A percentile compares a stretch with the other conserved stretches of the same genome.
phyloP scores from a whole-genome alignment of 2,797 vertebrate species.

The Propithecus perrieri region DNA sequence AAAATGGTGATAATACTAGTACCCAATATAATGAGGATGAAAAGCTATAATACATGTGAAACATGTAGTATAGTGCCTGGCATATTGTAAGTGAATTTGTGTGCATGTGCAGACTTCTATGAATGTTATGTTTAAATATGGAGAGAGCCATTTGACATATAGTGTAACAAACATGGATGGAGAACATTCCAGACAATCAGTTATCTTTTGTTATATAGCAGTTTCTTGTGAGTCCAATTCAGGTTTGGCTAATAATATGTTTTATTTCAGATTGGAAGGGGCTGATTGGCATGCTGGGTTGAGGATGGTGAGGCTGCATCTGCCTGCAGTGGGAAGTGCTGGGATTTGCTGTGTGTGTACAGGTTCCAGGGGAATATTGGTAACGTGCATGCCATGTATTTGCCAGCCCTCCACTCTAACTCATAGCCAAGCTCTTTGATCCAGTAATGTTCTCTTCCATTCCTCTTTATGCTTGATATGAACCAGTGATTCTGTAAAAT shows the following conservation, averaged over 20 bases:
- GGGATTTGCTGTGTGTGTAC: neutral
- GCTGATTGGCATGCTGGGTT: neutral
- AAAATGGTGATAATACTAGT: neutral
- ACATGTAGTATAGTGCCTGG: too few species aligned
- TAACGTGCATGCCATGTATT: neutral
- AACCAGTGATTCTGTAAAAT: neutral
- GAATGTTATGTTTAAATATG: neutral
- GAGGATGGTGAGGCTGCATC: neutral
- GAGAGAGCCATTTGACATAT: neutral
- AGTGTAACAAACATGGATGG: neutral
- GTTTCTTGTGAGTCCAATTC: neutral
- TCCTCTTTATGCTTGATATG: neutral
- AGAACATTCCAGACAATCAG: neutral
- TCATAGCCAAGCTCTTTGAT: neutral
- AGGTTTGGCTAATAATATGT: neutral
- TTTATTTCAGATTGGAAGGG: neutral
- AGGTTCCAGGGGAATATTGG: neutral
- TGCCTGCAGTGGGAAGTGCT: neutral
- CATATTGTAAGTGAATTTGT: neutral
- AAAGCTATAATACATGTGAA: neutral
- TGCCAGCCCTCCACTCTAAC: neutral
- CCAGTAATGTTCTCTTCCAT: neutral
- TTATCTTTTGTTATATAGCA: slow-evolving; percentile 38
- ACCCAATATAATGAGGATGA: neutral
- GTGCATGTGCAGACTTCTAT: neutral